Evolutionary conservation across 2,113 vertebrate genomes (phyloP), one percentile per base, ranked within the genome.

Genomic region (Garra rufa): DNA sequence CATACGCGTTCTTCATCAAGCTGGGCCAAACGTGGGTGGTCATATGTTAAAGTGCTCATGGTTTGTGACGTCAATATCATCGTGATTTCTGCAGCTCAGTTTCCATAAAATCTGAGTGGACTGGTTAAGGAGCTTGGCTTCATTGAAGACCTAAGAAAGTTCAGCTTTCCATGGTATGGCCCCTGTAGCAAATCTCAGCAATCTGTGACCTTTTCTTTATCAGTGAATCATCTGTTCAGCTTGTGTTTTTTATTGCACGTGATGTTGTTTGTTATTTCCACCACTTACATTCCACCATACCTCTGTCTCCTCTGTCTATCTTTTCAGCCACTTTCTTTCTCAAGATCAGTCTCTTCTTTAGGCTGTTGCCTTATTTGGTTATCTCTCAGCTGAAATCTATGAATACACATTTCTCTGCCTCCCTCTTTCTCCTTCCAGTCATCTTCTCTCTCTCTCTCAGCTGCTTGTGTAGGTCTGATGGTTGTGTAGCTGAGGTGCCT

Each of bases 351-450:
- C 57, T 61, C 76, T 78, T 76, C 28, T 76, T 55, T 59, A 38
- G 61, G 34, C 43, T 17, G 26, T 86, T 92, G 41, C 93, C 93
- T 92, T 93, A 86, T 93, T 92, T 93, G 93, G 92, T 90, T 89
- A 90, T 92, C 85, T 88, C 76, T 71, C 77, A 24, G 67, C 55
- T 46, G 83, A 78, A 84, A 77, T 19, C 61, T 78, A 28, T 73
- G 76, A 76, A 63, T 65, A 63, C 76, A 28, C 52, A 63, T 44
- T 55, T 79, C 61, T 38, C 26, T 55, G 28, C 43, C 17, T 65
- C 34, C 15, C 43, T 52, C 65, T 52, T 61, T 50, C 44, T 63
- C 65, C 21, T 71, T 70, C 44, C 41, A 43, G 43, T 50, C 38
- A 55, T 48, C 44, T 28, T 71, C 30, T 83, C 71, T 65, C 71